Conservation (phyloP, 2,797 vertebrate species). For the Acridotheres tristis region DNA sequence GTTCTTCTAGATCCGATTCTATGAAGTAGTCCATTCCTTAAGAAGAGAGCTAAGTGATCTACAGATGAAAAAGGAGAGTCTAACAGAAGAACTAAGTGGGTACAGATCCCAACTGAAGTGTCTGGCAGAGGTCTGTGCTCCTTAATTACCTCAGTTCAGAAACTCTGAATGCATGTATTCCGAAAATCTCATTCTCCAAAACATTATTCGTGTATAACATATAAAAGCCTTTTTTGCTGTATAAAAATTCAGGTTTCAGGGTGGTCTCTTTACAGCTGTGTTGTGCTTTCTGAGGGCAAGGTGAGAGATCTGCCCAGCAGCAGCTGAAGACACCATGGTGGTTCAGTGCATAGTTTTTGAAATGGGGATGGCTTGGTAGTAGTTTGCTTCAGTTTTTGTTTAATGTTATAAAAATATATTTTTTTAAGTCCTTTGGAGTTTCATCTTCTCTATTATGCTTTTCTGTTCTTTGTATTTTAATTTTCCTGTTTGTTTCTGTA, state of each 20-base stretch:
- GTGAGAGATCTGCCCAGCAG: not conserved
- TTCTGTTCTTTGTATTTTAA: not conserved
- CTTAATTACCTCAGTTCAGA: not conserved
- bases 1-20: slow-evolving; percentile 81
- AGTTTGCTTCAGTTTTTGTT: not conserved
- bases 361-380: not conserved
- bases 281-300: not conserved
- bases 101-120: slow-evolving; percentile 84
- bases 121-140: slow-evolving; percentile 86
- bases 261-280: not conserved
- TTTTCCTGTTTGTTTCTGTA: not conserved
- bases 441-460: not conserved
- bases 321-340: not conserved
- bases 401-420: not conserved
- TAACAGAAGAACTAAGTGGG: slow-evolving; percentile 83
- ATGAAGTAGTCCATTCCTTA: slow-evolving; percentile 86
- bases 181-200: not conserved
- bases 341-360: not conserved
- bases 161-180: not conserved
- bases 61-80: slow-evolving; percentile 77
- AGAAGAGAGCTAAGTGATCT: slow-evolving; percentile 84
- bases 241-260: not conserved
- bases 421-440: not conserved
- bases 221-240: not conserved
- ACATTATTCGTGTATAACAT: not conserved